phyloP scores from a whole-genome alignment of 2,797 vertebrate species.

The Acanthiza pusilla region DNA sequence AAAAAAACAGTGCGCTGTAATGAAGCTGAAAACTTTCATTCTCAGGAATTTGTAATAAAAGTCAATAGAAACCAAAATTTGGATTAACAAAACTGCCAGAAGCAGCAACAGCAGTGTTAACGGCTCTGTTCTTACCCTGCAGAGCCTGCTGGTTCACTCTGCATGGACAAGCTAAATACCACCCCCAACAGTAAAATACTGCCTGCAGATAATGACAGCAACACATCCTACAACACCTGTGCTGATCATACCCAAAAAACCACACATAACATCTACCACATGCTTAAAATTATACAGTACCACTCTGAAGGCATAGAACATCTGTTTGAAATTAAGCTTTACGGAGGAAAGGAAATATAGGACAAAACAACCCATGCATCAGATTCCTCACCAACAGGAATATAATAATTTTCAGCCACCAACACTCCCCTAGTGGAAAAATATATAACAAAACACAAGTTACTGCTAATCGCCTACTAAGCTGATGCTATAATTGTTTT shows the following conservation, averaged over 20 bases:
- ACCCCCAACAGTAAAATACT: neutral
- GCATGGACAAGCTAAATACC: neutral
- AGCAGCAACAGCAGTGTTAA: neutral
- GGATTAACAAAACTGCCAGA: neutral
- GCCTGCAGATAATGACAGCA: neutral
- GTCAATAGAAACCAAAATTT: neutral
- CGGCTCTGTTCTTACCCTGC: neutral
- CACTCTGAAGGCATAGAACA: neutral
- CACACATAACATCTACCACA: neutral
- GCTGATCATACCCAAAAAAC: neutral
- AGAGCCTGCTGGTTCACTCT: neutral
- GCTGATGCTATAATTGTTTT: neutral
- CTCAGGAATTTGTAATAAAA: neutral
- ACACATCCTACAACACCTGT: neutral
- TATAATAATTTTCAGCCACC: neutral
- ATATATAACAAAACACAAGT: neutral
- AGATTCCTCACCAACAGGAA: neutral
- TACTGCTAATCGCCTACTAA: neutral
- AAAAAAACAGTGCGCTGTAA: neutral
- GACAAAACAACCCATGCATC: neutral
- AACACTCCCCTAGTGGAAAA: neutral
- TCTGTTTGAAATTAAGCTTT: slow-evolving; percentile 24
- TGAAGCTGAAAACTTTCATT: neutral
- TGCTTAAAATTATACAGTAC: neutral
- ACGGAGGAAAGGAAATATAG: neutral